Conservation (phyloP, 2,113 vertebrate genomes). For the Podilymbus podiceps region DNA sequence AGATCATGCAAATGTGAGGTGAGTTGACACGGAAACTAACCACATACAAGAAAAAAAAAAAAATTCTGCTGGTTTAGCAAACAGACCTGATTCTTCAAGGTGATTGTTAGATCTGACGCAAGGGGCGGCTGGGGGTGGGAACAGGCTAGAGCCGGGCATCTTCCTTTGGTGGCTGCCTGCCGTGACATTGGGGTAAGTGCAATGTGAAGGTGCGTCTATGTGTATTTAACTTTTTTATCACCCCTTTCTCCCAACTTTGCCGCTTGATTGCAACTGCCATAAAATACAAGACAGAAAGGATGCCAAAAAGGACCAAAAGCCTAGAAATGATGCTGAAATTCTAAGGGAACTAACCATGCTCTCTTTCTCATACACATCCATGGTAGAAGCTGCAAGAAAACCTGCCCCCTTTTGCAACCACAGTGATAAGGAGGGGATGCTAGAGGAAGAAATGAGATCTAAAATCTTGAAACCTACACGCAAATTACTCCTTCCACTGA, state of each 20-base stretch:
- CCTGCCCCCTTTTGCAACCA: not conserved
- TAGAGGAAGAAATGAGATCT: not conserved
- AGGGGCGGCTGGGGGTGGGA: not conserved
- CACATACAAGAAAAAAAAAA: not conserved
- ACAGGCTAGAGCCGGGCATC: accelerated
- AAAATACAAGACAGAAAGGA: not conserved
- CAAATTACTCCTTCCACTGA: not conserved
- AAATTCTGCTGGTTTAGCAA: not conserved
- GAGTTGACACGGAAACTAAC: not conserved
- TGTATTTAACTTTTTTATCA: not conserved
- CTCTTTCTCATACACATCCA: not conserved
- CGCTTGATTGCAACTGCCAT: not conserved
- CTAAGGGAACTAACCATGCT: not conserved
- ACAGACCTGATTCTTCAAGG: not conserved
- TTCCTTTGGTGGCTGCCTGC: not conserved
- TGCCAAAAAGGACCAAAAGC: not conserved
- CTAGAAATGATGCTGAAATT: not conserved
- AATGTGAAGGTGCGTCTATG: not conserved
- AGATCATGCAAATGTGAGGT: accelerated
- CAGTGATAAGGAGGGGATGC: not conserved
- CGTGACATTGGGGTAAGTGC: not conserved
- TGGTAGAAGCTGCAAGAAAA: not conserved
- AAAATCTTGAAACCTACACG: not conserved
- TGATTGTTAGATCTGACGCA: not conserved
- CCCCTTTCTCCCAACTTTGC: not conserved